Base-by-base conservation (phyloP, 2,888 invertebrate genomes). In the Sinotaia quadrata region DNA sequence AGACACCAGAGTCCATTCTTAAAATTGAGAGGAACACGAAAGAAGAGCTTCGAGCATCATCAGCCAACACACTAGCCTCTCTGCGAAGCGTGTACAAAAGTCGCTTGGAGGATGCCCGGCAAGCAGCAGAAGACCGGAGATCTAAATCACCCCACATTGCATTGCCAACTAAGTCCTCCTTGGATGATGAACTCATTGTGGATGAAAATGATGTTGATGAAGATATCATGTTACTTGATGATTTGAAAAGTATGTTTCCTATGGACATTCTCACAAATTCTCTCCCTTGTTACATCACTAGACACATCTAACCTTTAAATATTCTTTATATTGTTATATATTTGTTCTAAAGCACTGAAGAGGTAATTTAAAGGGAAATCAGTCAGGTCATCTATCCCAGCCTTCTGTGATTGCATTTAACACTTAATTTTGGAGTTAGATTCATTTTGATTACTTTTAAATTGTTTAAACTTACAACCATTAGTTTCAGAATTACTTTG, bases 171-270 rank as follows among this genome's bases (percentile, higher is more conserved):
- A 79, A 80, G 54, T 75, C 78, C 27, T 83, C 84, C 1, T 57
- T 81, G 4, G 81, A 81, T 51, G 82, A 81, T 54, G 81, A 82
- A 58, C 73, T 80, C 58, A 67, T 82, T 4, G 69, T 81, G 2
- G 83, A 84, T 18, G 78, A 83, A 31, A 84, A 85, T 60, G 86
- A 86, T 33, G 80, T 85, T 65, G 78, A 74, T 8, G 80, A 68
- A 7, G 56, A 44, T 41, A 57, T 52, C 10, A 37, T 49, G 5
- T 24, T 47, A 24, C 47, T 24, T 2, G 51, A 58, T 18, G 76
- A 77, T 41, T n/a, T 75, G 44, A 79, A 79, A 79, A 78, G 80
- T 80, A 15, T 36, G 62, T 21, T 12, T 41, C 29, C 29, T 21
- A 8, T 27, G 21, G 21, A 57, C 15, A 10, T 15, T 57, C 15